Base-by-base conservation (phyloP, 2,797 vertebrate species). In the Protonibea diacanthus region DNA sequence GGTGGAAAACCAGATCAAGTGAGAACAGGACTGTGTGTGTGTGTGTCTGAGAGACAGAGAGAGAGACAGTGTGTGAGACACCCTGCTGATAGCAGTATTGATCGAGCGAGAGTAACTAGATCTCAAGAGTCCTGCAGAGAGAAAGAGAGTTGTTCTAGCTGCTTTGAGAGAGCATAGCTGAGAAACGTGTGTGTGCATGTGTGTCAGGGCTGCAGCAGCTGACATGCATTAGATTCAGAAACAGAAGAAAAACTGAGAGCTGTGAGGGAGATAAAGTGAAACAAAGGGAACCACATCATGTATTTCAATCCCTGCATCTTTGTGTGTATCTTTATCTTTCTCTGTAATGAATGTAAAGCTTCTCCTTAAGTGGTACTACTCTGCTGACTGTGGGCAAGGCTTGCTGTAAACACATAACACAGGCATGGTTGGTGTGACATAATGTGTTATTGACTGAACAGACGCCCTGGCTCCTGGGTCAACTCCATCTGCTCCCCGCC, bases 371-470 rank as follows among this genome's bases (percentile, higher is more conserved):
- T 48, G 14, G 55, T 29, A 59, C 42, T 23, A 42, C 27, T 59
- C 78, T 70, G 57, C 63, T 59, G 74, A 52, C 62, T 78, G 71
- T 27, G 45, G 61, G 64, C 29, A 21, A 69, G 53, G 53, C 63
- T 25, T 82, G 33, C 33, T 38, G 57, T 61, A 59, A 71, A 71
- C 67, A 68, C 66, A 74, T 17, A 82, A 78, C 62, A 62, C 45
- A 78, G 76, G 53, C 86, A 57, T 63, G 25, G 71, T 56, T 23
- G 6, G 52, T 61, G 88, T 91, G 90, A 91, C 88, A 92, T 92
- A 89, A 90, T 87, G 77, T 78, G 88, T 87, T 92, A 83, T 84
- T 89, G 86, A 87, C 47, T 79, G 68, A 86, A 74, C 83, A 85
- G 88, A 84, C 52, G 68, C 58, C 67, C 78, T 62, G 85, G 66